phyloP scores from a whole-genome alignment of 2,888 invertebrate genomes.

The Chrysina gloriosa region DNA sequence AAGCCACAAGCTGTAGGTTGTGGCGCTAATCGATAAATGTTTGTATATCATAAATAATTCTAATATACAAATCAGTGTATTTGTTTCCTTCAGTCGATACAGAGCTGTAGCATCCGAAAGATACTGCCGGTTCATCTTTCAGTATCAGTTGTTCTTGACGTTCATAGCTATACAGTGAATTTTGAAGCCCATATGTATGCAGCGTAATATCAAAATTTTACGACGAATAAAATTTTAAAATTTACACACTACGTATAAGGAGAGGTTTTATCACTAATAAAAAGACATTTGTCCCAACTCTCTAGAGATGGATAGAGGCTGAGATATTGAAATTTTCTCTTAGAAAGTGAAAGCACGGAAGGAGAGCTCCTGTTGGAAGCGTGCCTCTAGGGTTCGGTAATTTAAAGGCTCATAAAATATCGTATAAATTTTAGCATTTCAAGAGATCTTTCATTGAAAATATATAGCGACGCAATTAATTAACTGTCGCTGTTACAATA shows the following conservation, averaged over 20 bases:
- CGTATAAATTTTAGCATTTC: conserved; percentile 27
- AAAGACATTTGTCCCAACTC: conserved; percentile 23
- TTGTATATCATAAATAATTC: too few relatives aligned
- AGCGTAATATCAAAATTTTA: conserved; percentile 9
- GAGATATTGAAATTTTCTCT: conserved; percentile 21
- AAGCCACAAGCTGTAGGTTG: too few relatives aligned
- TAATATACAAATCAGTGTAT: too few relatives aligned
- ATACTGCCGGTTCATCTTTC: too few relatives aligned
- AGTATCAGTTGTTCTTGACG: too few relatives aligned
- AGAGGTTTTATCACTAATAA: conserved; percentile 25
- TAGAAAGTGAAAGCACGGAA: conserved; percentile 18
- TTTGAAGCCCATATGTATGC: not conserved
- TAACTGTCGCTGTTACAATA: not conserved
- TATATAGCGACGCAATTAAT: conserved; percentile 11
- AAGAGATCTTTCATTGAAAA: not conserved
- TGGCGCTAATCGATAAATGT: too few relatives aligned
- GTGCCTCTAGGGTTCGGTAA: conserved; percentile 11
- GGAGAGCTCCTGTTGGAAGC: not conserved
- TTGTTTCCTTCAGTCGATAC: too few relatives aligned
- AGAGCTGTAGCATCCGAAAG: too few relatives aligned
- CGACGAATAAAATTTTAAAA: conserved; percentile 14
- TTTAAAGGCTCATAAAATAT: conserved; percentile 28
- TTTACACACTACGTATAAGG: conserved; percentile 27
- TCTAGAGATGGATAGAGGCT: not conserved
- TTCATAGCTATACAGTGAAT: too few relatives aligned